phyloP scores from a whole-genome alignment of 2,888 invertebrate species.

The Lasioglossum morio region DNA sequence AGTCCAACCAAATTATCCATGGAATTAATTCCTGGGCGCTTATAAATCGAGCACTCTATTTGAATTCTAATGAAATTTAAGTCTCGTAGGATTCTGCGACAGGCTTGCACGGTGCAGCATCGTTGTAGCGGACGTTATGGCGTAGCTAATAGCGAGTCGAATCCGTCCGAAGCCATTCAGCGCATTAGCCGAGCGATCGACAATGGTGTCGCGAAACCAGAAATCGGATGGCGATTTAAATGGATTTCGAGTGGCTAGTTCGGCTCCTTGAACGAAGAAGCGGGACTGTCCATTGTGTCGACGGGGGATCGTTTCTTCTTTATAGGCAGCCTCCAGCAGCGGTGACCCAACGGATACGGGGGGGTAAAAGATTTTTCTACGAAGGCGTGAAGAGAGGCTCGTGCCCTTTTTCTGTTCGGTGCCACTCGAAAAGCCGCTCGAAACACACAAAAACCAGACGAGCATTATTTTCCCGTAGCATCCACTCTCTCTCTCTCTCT shows the following conservation, averaged over 20 bases:
- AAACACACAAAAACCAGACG: slow-evolving; percentile 62
- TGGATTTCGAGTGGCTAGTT: slow-evolving; percentile 76
- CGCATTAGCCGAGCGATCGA: slow-evolving; percentile 24
- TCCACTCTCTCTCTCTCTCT: slow-evolving; percentile 23
- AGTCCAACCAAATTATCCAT: no score
- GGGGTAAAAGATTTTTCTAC: slow-evolving; percentile 67
- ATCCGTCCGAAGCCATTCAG: slow-evolving; percentile 41
- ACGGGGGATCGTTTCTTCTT: slow-evolving; percentile 61
- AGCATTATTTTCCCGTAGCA: slow-evolving; percentile 66
- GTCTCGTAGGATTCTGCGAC: background rate
- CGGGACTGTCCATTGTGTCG: slow-evolving; percentile 53
- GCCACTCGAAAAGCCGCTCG: slow-evolving; percentile 67
- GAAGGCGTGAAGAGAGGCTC: slow-evolving; percentile 80
- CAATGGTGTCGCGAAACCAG: slow-evolving; percentile 67
- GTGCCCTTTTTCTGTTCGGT: slow-evolving; percentile 72
- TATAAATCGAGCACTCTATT: background rate
- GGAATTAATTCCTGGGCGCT: no score
- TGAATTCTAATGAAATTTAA: background rate
- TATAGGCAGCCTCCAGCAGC: background rate
- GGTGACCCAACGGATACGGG: background rate
- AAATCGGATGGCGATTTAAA: slow-evolving; percentile 81
- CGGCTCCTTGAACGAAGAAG: slow-evolving; percentile 24
- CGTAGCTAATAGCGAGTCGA: slow-evolving; percentile 61
- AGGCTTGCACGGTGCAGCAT: background rate
- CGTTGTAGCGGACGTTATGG: background rate